phyloP scores from a whole-genome alignment of 2,113 vertebrate genomes.

The Hyperoodon ampullatus region DNA sequence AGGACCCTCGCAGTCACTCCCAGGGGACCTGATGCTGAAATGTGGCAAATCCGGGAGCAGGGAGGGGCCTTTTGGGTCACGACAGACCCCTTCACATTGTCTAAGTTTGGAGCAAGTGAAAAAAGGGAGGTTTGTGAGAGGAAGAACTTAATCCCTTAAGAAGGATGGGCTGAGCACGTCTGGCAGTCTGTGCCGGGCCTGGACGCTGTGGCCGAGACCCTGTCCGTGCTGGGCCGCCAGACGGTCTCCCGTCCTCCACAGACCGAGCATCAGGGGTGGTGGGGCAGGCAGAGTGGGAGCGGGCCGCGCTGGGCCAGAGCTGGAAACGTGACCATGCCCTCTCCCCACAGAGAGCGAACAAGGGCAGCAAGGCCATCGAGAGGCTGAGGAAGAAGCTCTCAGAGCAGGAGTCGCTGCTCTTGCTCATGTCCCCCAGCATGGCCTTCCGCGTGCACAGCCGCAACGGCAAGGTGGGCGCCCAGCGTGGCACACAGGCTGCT shows the following conservation, averaged over 20 bases:
- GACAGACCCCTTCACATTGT: background rate
- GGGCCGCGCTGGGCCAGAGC: accelerated
- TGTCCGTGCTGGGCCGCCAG: background rate
- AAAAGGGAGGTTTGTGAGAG: background rate
- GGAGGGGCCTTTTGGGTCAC: background rate
- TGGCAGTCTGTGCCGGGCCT: background rate
- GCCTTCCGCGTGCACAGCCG: constrained; percentile 95
- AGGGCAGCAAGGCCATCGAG: constrained; percentile 92
- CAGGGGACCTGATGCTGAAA: background rate
- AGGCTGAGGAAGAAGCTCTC: constrained; percentile 95
- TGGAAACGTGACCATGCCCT: background rate
- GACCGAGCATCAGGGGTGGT: accelerated
- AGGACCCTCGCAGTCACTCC: background rate
- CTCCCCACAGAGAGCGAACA: constrained; percentile 91
- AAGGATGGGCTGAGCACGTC: background rate
- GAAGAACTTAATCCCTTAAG: background rate
- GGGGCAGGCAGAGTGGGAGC: accelerated
- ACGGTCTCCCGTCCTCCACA: accelerated
- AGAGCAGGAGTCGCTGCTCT: constrained; percentile 94
- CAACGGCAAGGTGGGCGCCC: constrained; percentile 91
- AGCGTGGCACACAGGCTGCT: background rate
- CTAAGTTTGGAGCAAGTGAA: background rate
- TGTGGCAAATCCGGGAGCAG: too few relatives aligned
- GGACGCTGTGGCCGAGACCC: background rate
- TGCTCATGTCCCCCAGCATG: constrained; percentile 96